A percentile compares a stretch with the other conserved stretches of the same genome.
These are phyloP conservation scores for Gnathonemus longibarbis DNA, from an alignment of 2,113 vertebrate genomes.

Conservation along the genomic window DNA sequence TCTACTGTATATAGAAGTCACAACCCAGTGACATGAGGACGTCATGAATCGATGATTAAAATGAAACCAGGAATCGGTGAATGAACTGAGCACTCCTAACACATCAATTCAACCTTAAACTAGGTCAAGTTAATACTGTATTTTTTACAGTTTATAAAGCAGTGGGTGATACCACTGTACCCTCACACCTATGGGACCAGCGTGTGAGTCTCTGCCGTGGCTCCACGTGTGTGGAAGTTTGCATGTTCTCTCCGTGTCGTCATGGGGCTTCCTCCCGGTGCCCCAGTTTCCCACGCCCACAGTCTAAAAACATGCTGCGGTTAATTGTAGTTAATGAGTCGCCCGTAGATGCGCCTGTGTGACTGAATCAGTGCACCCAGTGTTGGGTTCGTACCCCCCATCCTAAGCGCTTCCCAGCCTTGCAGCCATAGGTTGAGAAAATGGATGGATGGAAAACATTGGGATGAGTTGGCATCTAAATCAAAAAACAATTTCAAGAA, in stretches of 20 bases:
- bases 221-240: background rate
- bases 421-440: background rate
- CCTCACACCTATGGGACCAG: background rate
- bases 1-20: background rate
- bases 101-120: background rate
- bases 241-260: background rate
- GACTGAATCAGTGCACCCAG: background rate
- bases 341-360: background rate
- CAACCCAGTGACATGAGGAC: background rate
- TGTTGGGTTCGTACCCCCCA: background rate
- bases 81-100: background rate
- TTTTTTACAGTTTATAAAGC: background rate
- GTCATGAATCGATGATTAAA: background rate
- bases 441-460: background rate
- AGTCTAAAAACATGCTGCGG: background rate
- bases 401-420: background rate
- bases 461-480: background rate
- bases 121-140: background rate
- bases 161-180: background rate
- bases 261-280: background rate
- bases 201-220: background rate
- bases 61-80: background rate
- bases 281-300: background rate
- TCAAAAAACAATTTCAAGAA: background rate
- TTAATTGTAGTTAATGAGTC: background rate